phyloP scores from a whole-genome alignment of 1,140 invertebrate genomes.

The Pachypsylla venusta region DNA sequence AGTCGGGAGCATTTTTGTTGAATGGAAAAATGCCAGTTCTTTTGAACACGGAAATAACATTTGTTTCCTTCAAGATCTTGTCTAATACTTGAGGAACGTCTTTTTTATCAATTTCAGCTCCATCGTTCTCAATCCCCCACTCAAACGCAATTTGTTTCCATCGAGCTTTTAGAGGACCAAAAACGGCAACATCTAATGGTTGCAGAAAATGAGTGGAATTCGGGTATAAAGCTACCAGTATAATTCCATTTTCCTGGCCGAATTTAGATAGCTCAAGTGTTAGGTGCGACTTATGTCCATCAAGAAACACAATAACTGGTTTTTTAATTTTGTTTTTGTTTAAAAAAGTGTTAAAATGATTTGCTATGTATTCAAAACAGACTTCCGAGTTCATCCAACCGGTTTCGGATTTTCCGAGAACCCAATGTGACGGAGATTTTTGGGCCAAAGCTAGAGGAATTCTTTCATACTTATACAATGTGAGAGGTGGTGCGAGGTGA shows the following conservation, averaged over 20 bases:
- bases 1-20: background rate
- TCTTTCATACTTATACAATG: slow-evolving; percentile 10
- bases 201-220: slow-evolving; percentile 33
- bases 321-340: slow-evolving; percentile 25
- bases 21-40: background rate
- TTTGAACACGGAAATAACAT: background rate
- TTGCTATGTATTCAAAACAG: slow-evolving; percentile 32
- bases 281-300: slow-evolving; percentile 31
- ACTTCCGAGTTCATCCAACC: slow-evolving; percentile 31
- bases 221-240: slow-evolving; percentile 30
- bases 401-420: slow-evolving; percentile 27
- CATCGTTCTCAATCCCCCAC: slow-evolving; percentile 13
- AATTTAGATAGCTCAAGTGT: slow-evolving; percentile 28
- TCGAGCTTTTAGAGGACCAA: slow-evolving; percentile 26
- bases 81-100: background rate
- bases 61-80: background rate
- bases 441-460: slow-evolving; percentile 22
- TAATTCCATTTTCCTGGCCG: slow-evolving; percentile 28
- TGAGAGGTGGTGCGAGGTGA: background rate
- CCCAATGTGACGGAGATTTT: slow-evolving; percentile 27
- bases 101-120: background rate
- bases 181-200: slow-evolving; percentile 31
- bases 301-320: slow-evolving; percentile 30
- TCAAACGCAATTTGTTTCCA: slow-evolving; percentile 27
- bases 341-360: slow-evolving; percentile 26